These are phyloP conservation scores for Hypothenemus hampei DNA, from an alignment of 1,140 invertebrate genomes.

Conservation along the genomic window DNA sequence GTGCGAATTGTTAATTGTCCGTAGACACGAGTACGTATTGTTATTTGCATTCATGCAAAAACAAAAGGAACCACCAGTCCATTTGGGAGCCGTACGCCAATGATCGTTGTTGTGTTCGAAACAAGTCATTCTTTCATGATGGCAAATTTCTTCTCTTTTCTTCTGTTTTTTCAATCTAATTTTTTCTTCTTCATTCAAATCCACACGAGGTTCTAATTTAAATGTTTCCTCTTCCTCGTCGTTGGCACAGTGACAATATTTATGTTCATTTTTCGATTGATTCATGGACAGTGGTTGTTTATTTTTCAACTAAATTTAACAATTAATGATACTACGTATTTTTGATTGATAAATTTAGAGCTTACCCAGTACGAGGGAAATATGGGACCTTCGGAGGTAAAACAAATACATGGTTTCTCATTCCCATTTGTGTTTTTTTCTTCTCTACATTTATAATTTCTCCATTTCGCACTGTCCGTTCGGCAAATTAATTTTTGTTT, in stretches of 20 bases:
- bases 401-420: constrained; percentile 66
- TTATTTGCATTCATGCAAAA: constrained; percentile 99
- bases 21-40: constrained; percentile 94
- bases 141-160: constrained; percentile 73
- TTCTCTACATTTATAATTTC: constrained; percentile 76
- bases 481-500: constrained; percentile 91
- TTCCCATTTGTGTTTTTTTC: constrained; percentile 11
- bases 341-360: too few species aligned
- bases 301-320: background rate
- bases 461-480: constrained; percentile 70
- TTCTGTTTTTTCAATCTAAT: constrained; percentile 74
- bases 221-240: constrained; percentile 42
- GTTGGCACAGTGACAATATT: constrained; percentile 60
- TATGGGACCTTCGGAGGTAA: constrained; percentile 68
- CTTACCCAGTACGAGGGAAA: constrained; percentile 53
- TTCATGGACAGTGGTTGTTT: too few species aligned
- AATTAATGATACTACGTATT: background rate
- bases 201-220: background rate
- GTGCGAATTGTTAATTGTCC: constrained; percentile 92
- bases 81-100: constrained; percentile 90
- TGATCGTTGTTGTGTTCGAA: constrained; percentile 94
- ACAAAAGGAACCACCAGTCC: constrained; percentile 93
- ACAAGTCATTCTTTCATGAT: constrained; percentile 90
- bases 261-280: background rate
- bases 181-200: constrained; percentile 50